These are phyloP conservation scores for Danio kyathit DNA, from an alignment of 2,797 vertebrate species.

Conservation along the genomic window DNA sequence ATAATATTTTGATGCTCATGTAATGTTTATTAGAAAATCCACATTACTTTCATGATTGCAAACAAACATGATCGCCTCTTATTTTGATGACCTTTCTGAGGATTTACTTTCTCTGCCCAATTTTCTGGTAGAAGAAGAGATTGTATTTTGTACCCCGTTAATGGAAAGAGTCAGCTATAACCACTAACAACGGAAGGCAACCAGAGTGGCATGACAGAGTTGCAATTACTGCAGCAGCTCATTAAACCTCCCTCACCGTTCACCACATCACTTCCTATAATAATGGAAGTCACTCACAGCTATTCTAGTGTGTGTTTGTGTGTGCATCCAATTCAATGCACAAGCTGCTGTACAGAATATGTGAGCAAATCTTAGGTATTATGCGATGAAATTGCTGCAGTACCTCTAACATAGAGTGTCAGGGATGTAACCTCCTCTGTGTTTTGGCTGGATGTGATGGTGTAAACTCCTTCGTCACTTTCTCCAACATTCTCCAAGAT, in stretches of 20 bases:
- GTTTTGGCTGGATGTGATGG: conserved; percentile 66
- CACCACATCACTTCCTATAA: conserved; percentile 56
- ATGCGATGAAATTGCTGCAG: background rate
- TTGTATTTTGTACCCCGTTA: background rate
- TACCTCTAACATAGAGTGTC: conserved; percentile 79
- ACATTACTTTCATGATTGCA: background rate
- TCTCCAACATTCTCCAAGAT: conserved; percentile 74
- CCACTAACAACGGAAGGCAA: conserved; percentile 47
- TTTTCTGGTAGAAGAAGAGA: background rate
- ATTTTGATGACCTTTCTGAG: background rate
- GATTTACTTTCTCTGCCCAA: background rate
- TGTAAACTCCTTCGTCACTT: conserved; percentile 79
- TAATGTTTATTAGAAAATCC: background rate
- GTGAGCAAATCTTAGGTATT: background rate
- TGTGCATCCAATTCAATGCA: background rate
- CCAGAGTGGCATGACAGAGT: conserved; percentile 57
- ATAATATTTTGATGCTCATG: background rate
- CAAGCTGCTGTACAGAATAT: conserved; percentile 2
- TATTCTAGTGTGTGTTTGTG: conserved; percentile 22
- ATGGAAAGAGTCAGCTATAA: background rate
- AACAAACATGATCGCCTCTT: background rate
- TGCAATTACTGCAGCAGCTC: conserved; percentile 55
- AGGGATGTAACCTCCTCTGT: conserved; percentile 58
- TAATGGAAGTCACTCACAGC: conserved; percentile 55
- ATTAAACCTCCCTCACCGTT: conserved; percentile 54